A percentile compares a stretch with the other conserved stretches of the same genome.
Evolutionary conservation across 2,888 invertebrate genomes (phyloP).

Genomic region (Drymonia ruficornis): DNA sequence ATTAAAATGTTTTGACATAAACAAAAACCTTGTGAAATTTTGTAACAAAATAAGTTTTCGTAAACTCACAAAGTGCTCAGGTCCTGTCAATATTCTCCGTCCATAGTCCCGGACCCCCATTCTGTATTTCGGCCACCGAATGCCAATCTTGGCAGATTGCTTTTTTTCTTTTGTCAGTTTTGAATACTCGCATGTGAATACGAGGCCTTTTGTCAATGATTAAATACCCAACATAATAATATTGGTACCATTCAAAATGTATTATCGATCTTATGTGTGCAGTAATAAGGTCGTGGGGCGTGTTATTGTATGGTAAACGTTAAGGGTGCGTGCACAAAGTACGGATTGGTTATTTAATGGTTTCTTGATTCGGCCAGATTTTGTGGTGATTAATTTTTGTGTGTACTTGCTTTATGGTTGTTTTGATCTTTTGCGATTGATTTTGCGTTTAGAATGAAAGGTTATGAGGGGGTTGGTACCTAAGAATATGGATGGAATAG

Average conservation of each 20-base stretch:
- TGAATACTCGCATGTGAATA: conserved; percentile 76
- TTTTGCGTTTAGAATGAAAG: background rate
- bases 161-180: conserved; percentile 84
- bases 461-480: no score
- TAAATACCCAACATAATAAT: conserved; percentile 70
- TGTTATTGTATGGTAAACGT: conserved; percentile 24
- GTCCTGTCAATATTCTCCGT: background rate
- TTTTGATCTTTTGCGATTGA: conserved; percentile 12
- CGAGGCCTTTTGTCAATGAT: conserved; percentile 79
- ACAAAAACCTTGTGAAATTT: no score
- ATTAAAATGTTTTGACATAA: no score
- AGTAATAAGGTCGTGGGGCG: conserved; percentile 37
- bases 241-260: conserved; percentile 40
- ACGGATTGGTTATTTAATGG: conserved; percentile 82
- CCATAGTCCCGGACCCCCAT: conserved; percentile 37
- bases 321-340: conserved; percentile 49
- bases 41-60: no score
- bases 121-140: conserved; percentile 63
- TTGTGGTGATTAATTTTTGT: conserved; percentile 74
- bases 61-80: no score
- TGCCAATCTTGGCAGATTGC: conserved; percentile 83
- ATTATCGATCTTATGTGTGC: conserved; percentile 46
- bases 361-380: conserved; percentile 77
- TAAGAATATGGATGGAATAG: no score
- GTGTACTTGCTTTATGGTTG: conserved; percentile 43